Conservation (phyloP, 2,797 vertebrate species). For the Dromococcyx pavoninus region DNA sequence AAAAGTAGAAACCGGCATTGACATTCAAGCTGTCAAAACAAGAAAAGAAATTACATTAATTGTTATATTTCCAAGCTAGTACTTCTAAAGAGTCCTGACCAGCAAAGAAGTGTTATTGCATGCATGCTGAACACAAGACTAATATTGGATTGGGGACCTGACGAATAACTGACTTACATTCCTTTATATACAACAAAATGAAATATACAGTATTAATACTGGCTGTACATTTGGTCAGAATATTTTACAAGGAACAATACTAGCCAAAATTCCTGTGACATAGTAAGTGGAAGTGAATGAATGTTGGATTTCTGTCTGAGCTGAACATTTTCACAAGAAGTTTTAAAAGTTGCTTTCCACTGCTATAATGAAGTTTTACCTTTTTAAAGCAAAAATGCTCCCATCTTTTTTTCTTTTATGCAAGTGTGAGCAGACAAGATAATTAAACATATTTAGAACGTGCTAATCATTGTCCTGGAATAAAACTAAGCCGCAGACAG, state of each 20-base stretch:
- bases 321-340: neutral
- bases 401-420: neutral
- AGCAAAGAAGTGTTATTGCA: conserved; percentile 71
- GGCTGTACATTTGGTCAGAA: conserved; percentile 63
- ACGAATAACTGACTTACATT: conserved; percentile 64
- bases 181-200: conserved; percentile 76
- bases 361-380: neutral
- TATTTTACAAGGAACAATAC: conserved; percentile 33
- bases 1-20: conserved; percentile 73
- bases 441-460: neutral
- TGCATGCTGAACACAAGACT: conserved; percentile 75
- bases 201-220: conserved; percentile 67
- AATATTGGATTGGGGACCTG: conserved; percentile 56
- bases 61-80: conserved; percentile 72
- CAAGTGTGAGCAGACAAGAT: neutral
- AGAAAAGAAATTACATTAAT: conserved; percentile 61
- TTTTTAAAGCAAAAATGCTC: neutral
- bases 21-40: conserved; percentile 79
- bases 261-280: neutral
- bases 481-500: neutral
- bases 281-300: neutral
- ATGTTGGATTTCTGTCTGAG: neutral
- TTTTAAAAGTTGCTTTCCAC: neutral
- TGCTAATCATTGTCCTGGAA: conserved; percentile 23
- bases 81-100: conserved; percentile 67